Base-by-base conservation (phyloP, 2,797 vertebrate genomes). In the Octomys mimax region DNA sequence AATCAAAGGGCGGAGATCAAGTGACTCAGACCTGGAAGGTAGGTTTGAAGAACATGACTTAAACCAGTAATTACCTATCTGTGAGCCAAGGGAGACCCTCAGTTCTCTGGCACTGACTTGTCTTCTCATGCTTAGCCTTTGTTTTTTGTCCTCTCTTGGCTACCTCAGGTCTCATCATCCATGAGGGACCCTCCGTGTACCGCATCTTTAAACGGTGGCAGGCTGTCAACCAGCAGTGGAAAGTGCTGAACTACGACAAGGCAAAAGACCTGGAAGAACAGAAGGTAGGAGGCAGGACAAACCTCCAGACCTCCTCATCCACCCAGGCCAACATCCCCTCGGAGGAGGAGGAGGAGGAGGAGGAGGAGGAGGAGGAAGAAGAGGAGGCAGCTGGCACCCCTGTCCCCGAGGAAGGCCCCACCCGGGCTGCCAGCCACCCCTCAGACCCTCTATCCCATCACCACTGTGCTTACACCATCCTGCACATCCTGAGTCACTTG, bases 211-310 rank as follows among this genome's bases (percentile, higher is more conserved):
- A 99, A 97, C 99, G 99, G 96, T 99, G 99, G 99, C 99, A 99
- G 98, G 99, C 99, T 0, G 99, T 99, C 96, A 99, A 99, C 99
- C 99, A 99, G 98, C 99, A 99, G 98, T 99, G 99, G 99, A 99
- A 99, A 98, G 99, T 99, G 96, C 98, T 99, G 98, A 99, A 99
- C 99, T 99, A 99, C 95, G 99, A 99, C 97, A 99, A 99, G 98
- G 98, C 99, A 13, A 99, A 99, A 98, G 99, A 99, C 99, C 98
- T 99, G 73, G 99, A 99, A 92, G 99, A 99, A 91, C 98, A 99
- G 98, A 99, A 99, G 98, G 97, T 99, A 33, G 97, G 98, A 82
- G 98, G 99, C 90, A 99, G 99, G 98, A 99, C 99, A 98, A 99
- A 99, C 97, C 99, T 99, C 95, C 99, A 99, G 81, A 98, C 99